Evolutionary conservation across 2,113 vertebrate genomes (phyloP).

Genomic region (Peromyscus leucopus): DNA sequence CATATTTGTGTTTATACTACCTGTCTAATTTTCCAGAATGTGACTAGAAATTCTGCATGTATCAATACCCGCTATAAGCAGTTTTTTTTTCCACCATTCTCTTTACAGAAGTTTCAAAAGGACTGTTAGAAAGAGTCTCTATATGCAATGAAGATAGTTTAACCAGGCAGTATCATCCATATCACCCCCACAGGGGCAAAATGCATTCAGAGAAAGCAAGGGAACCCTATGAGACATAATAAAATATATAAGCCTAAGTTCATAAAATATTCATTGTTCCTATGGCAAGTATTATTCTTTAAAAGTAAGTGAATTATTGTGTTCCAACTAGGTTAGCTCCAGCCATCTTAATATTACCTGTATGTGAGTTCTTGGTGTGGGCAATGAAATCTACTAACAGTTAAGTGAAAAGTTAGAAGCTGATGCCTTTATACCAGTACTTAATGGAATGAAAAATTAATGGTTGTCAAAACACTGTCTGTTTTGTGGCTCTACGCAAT

Average conservation of each 20-base stretch:
- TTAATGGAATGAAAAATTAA: constrained; percentile 58
- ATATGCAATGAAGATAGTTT: not conserved
- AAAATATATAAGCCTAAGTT: constrained; percentile 4
- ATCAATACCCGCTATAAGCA: not conserved
- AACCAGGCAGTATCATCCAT: not conserved
- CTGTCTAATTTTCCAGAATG: constrained; percentile 39
- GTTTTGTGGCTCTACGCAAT: not conserved
- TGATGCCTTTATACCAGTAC: not conserved
- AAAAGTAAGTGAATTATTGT: constrained; percentile 24
- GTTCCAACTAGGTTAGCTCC: constrained; percentile 2
- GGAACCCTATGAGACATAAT: not conserved
- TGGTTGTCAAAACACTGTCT: constrained; percentile 38
- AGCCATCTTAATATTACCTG: not conserved
- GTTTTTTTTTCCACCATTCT: constrained; percentile 26
- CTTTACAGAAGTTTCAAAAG: not conserved
- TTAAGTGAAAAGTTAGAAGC: constrained; percentile 3
- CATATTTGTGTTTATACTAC: not conserved
- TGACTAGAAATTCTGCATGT: not conserved
- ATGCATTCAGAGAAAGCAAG: constrained; percentile 10
- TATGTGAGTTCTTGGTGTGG: not conserved
- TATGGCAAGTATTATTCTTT: not conserved
- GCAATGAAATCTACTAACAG: not conserved
- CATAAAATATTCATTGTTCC: constrained; percentile 40
- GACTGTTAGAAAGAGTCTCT: not conserved
- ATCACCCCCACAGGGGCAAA: not conserved